Evolutionary conservation across 2,113 vertebrate genomes (phyloP), one percentile per base, ranked within the genome.

Genomic region (Saimiri boliviensis): DNA sequence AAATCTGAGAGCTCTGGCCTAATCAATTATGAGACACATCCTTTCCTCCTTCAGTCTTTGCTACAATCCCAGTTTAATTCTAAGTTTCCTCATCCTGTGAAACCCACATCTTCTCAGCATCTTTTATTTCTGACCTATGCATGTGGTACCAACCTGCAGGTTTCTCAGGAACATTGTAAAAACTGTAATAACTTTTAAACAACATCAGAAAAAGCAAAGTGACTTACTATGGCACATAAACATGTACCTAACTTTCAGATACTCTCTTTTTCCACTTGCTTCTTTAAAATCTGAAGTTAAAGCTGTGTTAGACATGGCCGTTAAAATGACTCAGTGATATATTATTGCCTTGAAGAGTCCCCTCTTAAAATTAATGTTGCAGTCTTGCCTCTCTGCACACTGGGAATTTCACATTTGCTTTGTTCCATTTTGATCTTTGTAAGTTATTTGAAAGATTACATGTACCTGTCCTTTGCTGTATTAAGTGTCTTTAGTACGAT

Each of bases 361-460:
- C 37, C 58, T 93, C 49, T 52, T 96, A 95, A 96, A 96, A 82
- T 68, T 27, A 73, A 93, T 37, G n/a, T 52, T 83, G 52, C 14
- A 35, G 19, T 83, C 45, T 40, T 84, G 60, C 45, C 52, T 93
- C 77, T 83, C 32, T 84, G 35, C 47, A 79, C 7, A 49, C 82
- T 79, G 40, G 66, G 80, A 93, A 89, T 91, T 91, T 81, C 73
- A 30, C 30, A 83, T 86, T 56, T 86, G 32, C 60, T 52, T 68
- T 93, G 91, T 70, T 96, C 54, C 7, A 0, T 86, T 93, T 93
- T 91, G 74, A 88, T 91, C 47, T 97, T 54, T 88, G 25, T 42
- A 91, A 82, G 52, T 92, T 93, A 95, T 90, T 91, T 93, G 86
- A 70, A 88, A 93, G 92, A 95, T 86, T 73, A 68, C 5, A 27